phyloP scores from a whole-genome alignment of 2,888 invertebrate species.

The Synergus japonicus region DNA sequence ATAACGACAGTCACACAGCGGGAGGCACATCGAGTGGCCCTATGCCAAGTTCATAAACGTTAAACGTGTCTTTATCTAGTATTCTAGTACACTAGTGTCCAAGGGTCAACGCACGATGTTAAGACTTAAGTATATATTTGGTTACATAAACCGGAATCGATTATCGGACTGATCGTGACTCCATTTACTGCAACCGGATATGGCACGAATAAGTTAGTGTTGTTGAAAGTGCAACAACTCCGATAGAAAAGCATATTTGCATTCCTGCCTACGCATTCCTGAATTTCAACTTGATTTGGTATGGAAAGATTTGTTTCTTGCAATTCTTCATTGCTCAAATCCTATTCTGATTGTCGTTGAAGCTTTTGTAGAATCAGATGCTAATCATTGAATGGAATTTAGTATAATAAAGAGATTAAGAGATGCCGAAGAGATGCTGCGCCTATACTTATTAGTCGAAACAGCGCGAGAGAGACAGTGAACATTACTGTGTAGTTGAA shows the following conservation, averaged over 20 bases:
- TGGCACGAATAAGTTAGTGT: conserved; percentile 3
- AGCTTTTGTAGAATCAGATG: background rate
- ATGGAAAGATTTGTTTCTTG: background rate
- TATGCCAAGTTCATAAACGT: conserved; percentile 22
- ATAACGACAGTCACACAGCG: background rate
- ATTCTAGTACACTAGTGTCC: background rate
- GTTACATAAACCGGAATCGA: conserved; percentile 38
- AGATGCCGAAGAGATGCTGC: background rate
- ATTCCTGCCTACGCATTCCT: conserved; percentile 1
- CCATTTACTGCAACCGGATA: conserved; percentile 34
- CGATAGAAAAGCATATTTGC: conserved; percentile 37
- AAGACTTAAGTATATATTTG: conserved; percentile 6
- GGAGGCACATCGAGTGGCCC: conserved; percentile 10
- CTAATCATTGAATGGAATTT: background rate
- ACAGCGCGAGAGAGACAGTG: conserved; percentile 13
- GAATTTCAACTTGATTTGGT: background rate
- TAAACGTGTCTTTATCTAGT: conserved; percentile 12
- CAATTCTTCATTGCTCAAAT: no score
- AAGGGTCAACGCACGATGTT: conserved; percentile 29
- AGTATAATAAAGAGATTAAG: background rate
- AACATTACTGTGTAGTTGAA: conserved; percentile 43
- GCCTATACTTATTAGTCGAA: conserved; percentile 12
- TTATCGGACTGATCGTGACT: conserved; percentile 40
- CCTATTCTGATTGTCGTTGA: no score
- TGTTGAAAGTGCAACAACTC: conserved; percentile 37